Percentiles rank a stretch among this genome's conserved stretches.
Conservation (phyloP, 2,113 vertebrate species). For the zebrafish (Danio rerio) region DNA sequence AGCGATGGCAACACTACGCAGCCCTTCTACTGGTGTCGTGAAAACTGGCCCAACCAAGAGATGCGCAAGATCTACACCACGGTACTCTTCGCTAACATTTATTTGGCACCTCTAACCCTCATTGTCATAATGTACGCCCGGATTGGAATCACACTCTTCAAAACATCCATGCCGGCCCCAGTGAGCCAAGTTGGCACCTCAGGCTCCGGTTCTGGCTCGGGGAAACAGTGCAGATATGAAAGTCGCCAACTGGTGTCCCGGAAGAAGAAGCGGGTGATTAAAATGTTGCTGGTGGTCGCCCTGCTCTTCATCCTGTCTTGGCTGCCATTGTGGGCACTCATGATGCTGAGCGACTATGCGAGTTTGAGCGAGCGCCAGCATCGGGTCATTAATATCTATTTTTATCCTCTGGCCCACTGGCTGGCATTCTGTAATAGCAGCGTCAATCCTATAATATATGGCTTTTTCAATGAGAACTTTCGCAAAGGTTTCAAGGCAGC, state of each 20-base stretch:
- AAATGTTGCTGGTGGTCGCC: slow-evolving; percentile 86
- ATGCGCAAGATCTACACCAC: slow-evolving; percentile 94
- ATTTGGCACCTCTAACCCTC: slow-evolving; percentile 85
- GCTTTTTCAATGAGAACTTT: slow-evolving; percentile 91
- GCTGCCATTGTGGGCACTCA: slow-evolving; percentile 92
- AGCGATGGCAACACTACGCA: slow-evolving; percentile 70
- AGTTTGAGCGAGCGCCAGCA: slow-evolving; percentile 78
- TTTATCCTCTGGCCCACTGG: slow-evolving; percentile 92
- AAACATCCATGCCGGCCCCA: slow-evolving; percentile 53
- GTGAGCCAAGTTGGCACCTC: slow-evolving; percentile 47
- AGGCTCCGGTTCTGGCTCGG: slow-evolving; percentile 17
- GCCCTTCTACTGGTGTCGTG: slow-evolving; percentile 88
- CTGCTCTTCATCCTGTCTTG: slow-evolving; percentile 90
- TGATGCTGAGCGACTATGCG: slow-evolving; percentile 91
- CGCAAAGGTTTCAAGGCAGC: slow-evolving; percentile 82
- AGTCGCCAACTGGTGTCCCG: slow-evolving; percentile 69
- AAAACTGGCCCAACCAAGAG: slow-evolving; percentile 86
- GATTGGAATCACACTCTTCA: slow-evolving; percentile 83
- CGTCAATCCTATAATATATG: slow-evolving; percentile 90
- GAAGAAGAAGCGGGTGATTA: slow-evolving; percentile 85
- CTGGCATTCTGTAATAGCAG: slow-evolving; percentile 93
- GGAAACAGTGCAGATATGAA: slow-evolving; percentile 62
- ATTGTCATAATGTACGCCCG: slow-evolving; percentile 86
- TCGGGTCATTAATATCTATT: slow-evolving; percentile 84
- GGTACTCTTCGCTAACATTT: slow-evolving; percentile 89